phyloP scores from a whole-genome alignment of 2,113 vertebrate species.

The Rostratula benghalensis region DNA sequence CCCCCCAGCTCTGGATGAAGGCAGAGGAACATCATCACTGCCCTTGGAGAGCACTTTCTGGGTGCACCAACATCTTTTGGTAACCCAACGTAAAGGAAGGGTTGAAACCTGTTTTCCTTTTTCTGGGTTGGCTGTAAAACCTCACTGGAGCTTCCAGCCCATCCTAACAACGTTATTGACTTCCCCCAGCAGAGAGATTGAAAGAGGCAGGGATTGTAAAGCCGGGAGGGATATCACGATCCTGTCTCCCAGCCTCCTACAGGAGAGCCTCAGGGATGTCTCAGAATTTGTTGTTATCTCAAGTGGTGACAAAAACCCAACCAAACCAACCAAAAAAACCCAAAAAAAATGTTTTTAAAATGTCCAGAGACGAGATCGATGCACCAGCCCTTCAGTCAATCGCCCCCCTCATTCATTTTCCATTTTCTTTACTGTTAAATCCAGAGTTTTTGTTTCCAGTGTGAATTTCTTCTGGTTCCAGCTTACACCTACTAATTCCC shows the following conservation, averaged over 20 bases:
- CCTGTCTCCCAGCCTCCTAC: not conserved
- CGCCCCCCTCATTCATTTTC: not conserved
- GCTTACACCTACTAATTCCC: not conserved
- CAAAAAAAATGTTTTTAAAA: not conserved
- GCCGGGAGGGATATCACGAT: not conserved
- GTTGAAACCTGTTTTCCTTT: not conserved
- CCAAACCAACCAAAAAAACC: too few species aligned
- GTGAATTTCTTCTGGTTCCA: not conserved
- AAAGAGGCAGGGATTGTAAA: not conserved
- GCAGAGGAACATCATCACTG: not conserved
- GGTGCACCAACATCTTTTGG: not conserved
- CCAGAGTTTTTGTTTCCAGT: not conserved
- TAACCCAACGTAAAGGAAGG: not conserved
- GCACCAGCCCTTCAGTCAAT: not conserved
- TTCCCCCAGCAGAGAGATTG: not conserved
- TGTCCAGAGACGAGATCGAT: not conserved
- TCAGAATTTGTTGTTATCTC: not conserved
- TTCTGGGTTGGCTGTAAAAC: not conserved
- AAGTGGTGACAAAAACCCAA: not conserved
- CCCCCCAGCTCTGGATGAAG: not conserved
- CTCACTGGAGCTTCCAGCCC: not conserved
- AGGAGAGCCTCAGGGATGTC: not conserved
- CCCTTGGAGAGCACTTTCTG: not conserved
- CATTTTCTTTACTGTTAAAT: not conserved
- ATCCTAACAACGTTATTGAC: not conserved